These are phyloP conservation scores for Siniperca scherzeri DNA, from an alignment of 2,797 vertebrate genomes.

Conservation along the genomic window DNA sequence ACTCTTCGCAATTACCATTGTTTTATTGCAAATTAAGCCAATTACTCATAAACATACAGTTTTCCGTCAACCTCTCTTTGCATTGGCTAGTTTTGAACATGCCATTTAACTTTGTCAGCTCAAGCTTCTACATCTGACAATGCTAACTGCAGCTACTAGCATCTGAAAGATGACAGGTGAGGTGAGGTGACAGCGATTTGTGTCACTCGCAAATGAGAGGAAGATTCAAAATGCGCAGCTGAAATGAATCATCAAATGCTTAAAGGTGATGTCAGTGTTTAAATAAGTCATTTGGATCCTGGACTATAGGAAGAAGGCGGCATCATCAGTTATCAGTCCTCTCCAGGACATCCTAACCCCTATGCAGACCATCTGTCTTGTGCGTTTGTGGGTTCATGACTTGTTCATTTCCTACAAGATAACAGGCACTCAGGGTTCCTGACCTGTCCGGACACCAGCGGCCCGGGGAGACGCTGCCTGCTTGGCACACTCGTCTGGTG, in stretches of 20 bases:
- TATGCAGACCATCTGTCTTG: slow-evolving; percentile 20
- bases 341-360: slow-evolving; percentile 67
- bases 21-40: neutral
- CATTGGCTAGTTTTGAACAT: neutral
- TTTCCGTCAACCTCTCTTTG: neutral
- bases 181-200: neutral
- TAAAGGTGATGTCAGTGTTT: neutral
- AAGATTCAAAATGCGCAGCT: neutral
- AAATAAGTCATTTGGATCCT: neutral
- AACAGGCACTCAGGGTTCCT: slow-evolving; percentile 26
- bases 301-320: slow-evolving; percentile 11
- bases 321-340: slow-evolving; percentile 54
- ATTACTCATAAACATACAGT: too few relatives aligned
- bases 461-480: slow-evolving; percentile 7
- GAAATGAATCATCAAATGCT: neutral
- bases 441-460: slow-evolving; percentile 15
- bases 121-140: neutral
- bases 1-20: neutral
- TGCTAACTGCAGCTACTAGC: neutral
- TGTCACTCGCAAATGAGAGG: neutral
- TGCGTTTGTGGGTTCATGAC: slow-evolving; percentile 28
- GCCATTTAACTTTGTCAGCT: neutral
- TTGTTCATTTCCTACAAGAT: slow-evolving; percentile 71
- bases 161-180: neutral
- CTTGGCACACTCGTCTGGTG: slow-evolving; percentile 33